Evolutionary conservation across 2,888 invertebrate species (phyloP).

Genomic region (Epinotia nisella): DNA sequence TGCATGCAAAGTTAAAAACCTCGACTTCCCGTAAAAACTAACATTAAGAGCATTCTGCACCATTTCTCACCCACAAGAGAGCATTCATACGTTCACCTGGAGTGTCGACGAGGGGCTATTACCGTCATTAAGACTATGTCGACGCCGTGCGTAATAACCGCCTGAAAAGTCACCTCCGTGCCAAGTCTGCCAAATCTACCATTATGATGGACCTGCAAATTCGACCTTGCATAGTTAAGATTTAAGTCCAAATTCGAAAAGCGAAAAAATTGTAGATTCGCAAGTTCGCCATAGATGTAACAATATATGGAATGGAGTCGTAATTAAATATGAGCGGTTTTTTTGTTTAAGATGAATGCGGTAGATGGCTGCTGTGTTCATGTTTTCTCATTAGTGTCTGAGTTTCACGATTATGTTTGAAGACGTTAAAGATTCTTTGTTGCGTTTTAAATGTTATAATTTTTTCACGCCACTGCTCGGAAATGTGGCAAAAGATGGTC

Average conservation of each 20-base stretch:
- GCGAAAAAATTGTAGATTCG: background rate
- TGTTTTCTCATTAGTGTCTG: slow-evolving; percentile 15
- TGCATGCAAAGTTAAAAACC: slow-evolving; percentile 25
- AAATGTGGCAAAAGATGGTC: too few species aligned
- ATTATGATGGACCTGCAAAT: background rate
- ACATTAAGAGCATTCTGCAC: slow-evolving; percentile 21
- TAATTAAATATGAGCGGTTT: slow-evolving; percentile 40
- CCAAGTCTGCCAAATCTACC: background rate
- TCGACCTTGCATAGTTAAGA: background rate
- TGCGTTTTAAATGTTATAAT: too few species aligned
- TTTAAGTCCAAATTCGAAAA: background rate
- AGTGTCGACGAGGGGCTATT: slow-evolving; percentile 45
- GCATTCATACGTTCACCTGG: slow-evolving; percentile 42
- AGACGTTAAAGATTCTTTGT: too few species aligned
- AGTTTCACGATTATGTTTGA: background rate
- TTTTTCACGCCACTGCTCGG: too few species aligned
- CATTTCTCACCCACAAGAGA: slow-evolving; percentile 39
- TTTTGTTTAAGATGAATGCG: slow-evolving; percentile 28
- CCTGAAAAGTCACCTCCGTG: slow-evolving; percentile 13
- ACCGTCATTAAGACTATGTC: slow-evolving; percentile 36
- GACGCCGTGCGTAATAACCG: slow-evolving; percentile 43
- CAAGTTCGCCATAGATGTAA: background rate
- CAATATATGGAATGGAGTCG: slow-evolving; percentile 33
- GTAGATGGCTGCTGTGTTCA: slow-evolving; percentile 6
- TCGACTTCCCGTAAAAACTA: slow-evolving; percentile 14